phyloP scores from a whole-genome alignment of 2,797 vertebrate species.

The Sorex maritimensis region DNA sequence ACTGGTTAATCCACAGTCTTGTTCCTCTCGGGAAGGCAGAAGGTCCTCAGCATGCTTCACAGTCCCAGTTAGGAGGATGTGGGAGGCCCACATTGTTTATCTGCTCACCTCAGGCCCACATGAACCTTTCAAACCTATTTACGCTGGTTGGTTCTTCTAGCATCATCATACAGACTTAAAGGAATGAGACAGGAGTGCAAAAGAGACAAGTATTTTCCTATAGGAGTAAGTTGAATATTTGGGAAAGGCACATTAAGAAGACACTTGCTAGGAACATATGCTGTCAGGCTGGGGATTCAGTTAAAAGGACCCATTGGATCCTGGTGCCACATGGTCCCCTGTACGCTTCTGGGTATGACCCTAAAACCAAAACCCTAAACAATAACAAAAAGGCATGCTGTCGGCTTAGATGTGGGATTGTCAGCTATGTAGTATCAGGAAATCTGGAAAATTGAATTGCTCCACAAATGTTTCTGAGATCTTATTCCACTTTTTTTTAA shows the following conservation, averaged over 20 bases:
- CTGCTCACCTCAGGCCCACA: neutral
- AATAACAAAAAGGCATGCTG: neutral
- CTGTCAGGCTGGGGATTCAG: too few species aligned
- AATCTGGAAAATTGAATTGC: slow-evolving; percentile 5
- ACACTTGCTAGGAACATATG: neutral
- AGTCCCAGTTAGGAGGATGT: neutral
- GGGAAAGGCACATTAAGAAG: neutral
- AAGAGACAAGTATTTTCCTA: neutral
- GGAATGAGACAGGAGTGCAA: slow-evolving; percentile 15
- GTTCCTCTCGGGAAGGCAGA: neutral
- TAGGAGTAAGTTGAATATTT: neutral
- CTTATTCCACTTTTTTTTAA: slow-evolving; percentile 62
- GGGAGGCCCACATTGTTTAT: neutral
- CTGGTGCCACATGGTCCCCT: too few species aligned
- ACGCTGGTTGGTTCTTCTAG: neutral
- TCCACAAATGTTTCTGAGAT: slow-evolving; percentile 54
- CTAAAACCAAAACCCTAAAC: neutral
- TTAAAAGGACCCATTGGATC: too few species aligned
- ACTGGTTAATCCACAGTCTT: neutral
- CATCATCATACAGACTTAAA: neutral
- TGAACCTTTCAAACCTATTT: neutral
- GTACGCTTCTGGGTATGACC: too few species aligned
- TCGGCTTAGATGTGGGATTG: neutral
- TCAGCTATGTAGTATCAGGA: slow-evolving; percentile 7
- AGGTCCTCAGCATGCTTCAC: neutral